Evolutionary conservation across 2,888 invertebrate species (phyloP), one percentile per base, ranked within the genome.

Genomic region (Drosophila phalerata): DNA sequence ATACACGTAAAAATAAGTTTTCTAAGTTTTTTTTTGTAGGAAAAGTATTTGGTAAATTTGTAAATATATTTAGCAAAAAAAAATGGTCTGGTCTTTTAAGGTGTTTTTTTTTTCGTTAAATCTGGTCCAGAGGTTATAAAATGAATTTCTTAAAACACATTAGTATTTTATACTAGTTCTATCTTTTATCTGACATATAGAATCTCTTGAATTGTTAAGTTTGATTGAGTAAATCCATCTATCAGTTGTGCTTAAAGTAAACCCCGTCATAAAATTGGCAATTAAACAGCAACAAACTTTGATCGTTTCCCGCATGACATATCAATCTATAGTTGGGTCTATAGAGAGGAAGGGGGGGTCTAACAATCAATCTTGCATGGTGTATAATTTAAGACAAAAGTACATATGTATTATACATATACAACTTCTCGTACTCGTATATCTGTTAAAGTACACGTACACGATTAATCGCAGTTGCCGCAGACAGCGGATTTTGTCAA

Each of bases 401-500:
- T 47, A 49, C 63, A 40, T 15, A 10, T 42, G 11, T 28, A 37
- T 40, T 30, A 8, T 28, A 37, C 17, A 6, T 10, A 30, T 30
- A 30, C 42, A 42, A 42, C 5, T n/a, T 38, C n/a, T 38, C n/a
- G 38, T 15, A 15, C 38, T 15, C 9, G 19, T 43, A 43, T n/a
- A 43, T n/a, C 15, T 43, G 32, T 25, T 49, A 37, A 48, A 69
- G 42, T 58, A 45, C 69, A 60, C 64, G 73, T 70, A 75, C 30
- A 58, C 55, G 13, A 37, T 49, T 37, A 48, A 48, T 48, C 47
- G 4, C 47, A 45, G 28, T 25, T 5, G 43, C 19, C 22, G 38
- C 37, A 53, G 47, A 57, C 64, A 55, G 42, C 69, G 58, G 69
- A 65, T 56, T 62, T 69, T 48, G 70, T 75, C 78, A 76, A 73